phyloP scores from a whole-genome alignment of 2,888 invertebrate species.

The Mactromeris polynyma region DNA sequence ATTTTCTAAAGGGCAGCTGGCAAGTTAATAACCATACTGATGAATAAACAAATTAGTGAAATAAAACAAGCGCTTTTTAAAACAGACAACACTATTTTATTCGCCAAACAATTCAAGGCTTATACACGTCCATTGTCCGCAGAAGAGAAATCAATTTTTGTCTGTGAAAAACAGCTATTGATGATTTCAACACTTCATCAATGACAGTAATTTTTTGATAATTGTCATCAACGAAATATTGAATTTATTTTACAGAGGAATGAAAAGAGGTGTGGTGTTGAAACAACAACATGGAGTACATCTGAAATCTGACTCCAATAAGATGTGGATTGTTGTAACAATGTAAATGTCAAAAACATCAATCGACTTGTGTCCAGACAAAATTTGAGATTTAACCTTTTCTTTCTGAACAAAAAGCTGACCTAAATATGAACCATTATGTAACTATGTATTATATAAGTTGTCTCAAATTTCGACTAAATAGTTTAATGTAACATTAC shows the following conservation, averaged over 20 bases:
- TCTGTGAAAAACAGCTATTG: slow-evolving; percentile 40
- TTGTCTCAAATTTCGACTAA: too few relatives aligned
- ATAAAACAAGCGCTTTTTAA: slow-evolving; percentile 25
- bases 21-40: slow-evolving; percentile 15
- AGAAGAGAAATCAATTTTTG: slow-evolving; percentile 42
- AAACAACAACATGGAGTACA: not conserved
- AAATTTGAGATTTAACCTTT: not conserved
- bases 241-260: not conserved
- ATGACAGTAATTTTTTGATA: slow-evolving; percentile 29
- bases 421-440: too few relatives aligned
- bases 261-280: not conserved
- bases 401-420: too few relatives aligned
- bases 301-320: too few relatives aligned
- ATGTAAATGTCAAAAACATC: not conserved
- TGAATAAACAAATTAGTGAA: slow-evolving; percentile 38
- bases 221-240: slow-evolving; percentile 17
- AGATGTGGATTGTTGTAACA: not conserved
- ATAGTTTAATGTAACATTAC: too few relatives aligned
- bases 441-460: too few relatives aligned
- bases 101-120: not conserved
- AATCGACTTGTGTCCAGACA: not conserved
- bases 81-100: not conserved
- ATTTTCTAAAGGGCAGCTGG: slow-evolving; percentile 36
- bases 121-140: not conserved
- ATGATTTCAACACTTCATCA: slow-evolving; percentile 3